These are phyloP conservation scores for Mnemiopsis leidyi DNA, from an alignment of 37 sponge, comb jelly and placozoan genomes.

Conservation along the genomic window DNA sequence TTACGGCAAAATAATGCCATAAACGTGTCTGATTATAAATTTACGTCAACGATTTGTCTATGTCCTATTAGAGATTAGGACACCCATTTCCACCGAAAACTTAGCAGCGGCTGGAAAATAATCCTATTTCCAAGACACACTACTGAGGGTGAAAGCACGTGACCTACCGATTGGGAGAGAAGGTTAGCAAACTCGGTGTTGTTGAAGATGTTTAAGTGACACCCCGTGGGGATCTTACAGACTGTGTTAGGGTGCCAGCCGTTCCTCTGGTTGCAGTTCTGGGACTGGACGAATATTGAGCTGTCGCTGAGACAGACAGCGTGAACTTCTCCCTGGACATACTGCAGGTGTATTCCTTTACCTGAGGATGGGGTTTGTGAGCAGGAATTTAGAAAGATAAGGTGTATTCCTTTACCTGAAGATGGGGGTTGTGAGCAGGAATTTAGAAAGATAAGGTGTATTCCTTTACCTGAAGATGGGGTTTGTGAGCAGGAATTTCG, in stretches of 20 bases:
- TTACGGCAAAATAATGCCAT: not conserved
- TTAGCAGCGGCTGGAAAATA: not conserved
- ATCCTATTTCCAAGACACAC: not conserved
- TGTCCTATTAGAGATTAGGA: not conserved
- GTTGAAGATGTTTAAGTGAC: constrained; percentile 95
- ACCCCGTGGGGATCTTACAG: constrained; percentile 90
- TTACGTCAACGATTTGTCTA: not conserved
- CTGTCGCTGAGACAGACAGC: constrained; percentile 94
- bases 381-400: too few relatives aligned
- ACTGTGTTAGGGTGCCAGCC: constrained; percentile 95
- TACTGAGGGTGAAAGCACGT: too few relatives aligned
- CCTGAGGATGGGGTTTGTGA: too few relatives aligned
- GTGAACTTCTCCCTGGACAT: constrained; percentile 92
- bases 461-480: constrained; percentile 80
- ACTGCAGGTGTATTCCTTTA: constrained; percentile 90
- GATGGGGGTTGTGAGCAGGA: too few relatives aligned
- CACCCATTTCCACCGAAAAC: not conserved
- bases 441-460: too few relatives aligned
- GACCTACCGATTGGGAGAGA: constrained; percentile 62
- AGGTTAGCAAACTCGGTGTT: constrained; percentile 87
- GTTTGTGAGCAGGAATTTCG: too few relatives aligned
- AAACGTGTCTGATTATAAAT: not conserved
- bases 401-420: constrained; percentile 85
- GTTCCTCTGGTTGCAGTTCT: constrained; percentile 87
- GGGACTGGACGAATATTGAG: constrained; percentile 92